These are phyloP conservation scores for Sarcophilus harrisii DNA, from an alignment of 2,797 vertebrate species.

Conservation along the genomic window DNA sequence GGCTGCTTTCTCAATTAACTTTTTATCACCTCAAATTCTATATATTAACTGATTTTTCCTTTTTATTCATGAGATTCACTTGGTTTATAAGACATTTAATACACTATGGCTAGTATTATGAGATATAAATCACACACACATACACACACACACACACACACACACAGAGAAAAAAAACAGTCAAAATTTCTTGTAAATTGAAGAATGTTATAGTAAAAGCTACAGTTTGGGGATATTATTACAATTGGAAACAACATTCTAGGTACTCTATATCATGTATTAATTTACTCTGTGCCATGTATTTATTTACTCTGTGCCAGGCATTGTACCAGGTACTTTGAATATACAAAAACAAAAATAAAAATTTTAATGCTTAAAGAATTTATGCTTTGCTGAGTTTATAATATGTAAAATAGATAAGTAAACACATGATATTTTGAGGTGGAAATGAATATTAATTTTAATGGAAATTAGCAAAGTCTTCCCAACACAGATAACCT, in stretches of 20 bases:
- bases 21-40: not conserved
- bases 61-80: not conserved
- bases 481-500: not conserved
- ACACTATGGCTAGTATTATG: not conserved
- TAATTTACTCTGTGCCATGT: not conserved
- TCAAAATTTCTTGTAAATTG: not conserved
- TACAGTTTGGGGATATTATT: not conserved
- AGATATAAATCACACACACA: not conserved
- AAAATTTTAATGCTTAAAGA: not conserved
- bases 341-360: not conserved
- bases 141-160: too few species aligned
- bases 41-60: not conserved
- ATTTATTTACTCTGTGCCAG: not conserved
- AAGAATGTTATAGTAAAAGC: not conserved
- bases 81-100: not conserved
- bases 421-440: not conserved
- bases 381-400: not conserved
- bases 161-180: not conserved
- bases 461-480: not conserved
- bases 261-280: not conserved
- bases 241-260: not conserved
- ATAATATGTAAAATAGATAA: not conserved
- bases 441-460: not conserved
- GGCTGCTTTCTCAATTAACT: not conserved
- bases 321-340: not conserved